These are phyloP conservation scores for Peromyscus aztecus DNA, from an alignment of 2,797 vertebrate genomes.

Conservation along the genomic window DNA sequence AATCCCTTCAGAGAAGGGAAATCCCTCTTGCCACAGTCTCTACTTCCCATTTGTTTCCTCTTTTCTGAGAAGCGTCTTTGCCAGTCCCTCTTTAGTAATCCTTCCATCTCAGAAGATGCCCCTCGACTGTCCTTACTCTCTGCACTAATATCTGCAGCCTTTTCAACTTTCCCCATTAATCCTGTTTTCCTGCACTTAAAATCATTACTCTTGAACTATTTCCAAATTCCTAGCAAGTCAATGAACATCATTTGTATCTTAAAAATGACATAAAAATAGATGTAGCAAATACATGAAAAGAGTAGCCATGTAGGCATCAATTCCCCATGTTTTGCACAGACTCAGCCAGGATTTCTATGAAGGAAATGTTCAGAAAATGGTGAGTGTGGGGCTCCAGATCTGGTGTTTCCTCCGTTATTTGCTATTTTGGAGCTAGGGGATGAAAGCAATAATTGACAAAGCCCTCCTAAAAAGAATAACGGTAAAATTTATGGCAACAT, in stretches of 20 bases:
- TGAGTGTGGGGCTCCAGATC: not conserved
- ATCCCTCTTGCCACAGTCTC: slow-evolving; percentile 31
- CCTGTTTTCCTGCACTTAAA: slow-evolving; percentile 11
- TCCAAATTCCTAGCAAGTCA: slow-evolving; percentile 13
- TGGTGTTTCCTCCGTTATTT: not conserved
- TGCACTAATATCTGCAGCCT: slow-evolving; percentile 2
- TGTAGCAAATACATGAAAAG: not conserved
- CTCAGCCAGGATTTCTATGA: not conserved
- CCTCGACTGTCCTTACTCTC: not conserved
- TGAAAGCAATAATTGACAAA: not conserved
- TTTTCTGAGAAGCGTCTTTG: not conserved
- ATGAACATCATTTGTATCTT: not conserved
- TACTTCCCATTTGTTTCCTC: not conserved
- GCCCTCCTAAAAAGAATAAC: not conserved
- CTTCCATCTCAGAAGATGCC: slow-evolving; percentile 23
- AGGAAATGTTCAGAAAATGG: not conserved
- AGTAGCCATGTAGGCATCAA: not conserved
- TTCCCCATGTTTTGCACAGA: not conserved
- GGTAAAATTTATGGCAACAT: not conserved
- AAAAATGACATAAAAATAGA: slow-evolving; percentile 37
- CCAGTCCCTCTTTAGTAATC: slow-evolving; percentile 39
- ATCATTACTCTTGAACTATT: not conserved
- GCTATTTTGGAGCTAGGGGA: not conserved
- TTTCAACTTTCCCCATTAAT: not conserved
- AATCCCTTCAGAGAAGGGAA: slow-evolving; percentile 9